These are phyloP conservation scores for Danio tinwini DNA, from an alignment of 2,797 vertebrate species.

Conservation along the genomic window DNA sequence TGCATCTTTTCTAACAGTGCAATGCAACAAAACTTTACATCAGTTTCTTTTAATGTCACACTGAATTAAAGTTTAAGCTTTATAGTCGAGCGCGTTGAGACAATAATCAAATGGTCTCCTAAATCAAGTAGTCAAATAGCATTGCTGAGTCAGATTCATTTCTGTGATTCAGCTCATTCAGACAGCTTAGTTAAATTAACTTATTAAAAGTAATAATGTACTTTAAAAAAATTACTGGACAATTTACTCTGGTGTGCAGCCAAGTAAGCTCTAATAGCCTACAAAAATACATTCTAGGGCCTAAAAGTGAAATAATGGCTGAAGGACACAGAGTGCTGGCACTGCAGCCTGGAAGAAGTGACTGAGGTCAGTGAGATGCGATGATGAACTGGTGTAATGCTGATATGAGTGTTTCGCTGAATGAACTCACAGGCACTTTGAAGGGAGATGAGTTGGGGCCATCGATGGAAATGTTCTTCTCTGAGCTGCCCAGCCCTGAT, in stretches of 20 bases:
- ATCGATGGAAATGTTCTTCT: slow-evolving; percentile 87
- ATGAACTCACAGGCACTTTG: slow-evolving; percentile 87
- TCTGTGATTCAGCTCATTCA: not conserved
- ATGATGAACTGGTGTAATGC: slow-evolving; percentile 17
- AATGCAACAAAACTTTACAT: not conserved
- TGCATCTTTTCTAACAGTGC: not conserved
- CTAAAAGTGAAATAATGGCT: slow-evolving; percentile 10
- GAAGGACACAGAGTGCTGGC: slow-evolving; percentile 13
- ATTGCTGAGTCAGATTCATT: not conserved
- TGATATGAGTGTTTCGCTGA: not conserved
- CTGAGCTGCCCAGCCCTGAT: slow-evolving; percentile 89
- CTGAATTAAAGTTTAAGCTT: not conserved
- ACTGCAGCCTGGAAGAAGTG: not conserved
- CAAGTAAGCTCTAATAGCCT: not conserved
- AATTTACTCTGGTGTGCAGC: too few species aligned
- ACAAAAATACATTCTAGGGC: not conserved
- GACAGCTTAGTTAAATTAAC: not conserved
- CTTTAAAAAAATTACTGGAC: not conserved
- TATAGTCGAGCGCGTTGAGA: not conserved
- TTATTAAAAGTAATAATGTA: not conserved
- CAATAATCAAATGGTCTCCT: not conserved
- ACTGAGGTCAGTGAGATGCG: slow-evolving; percentile 1
- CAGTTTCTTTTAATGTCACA: not conserved
- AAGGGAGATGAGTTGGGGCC: slow-evolving; percentile 91
- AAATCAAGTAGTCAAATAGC: not conserved